Evolutionary conservation across 2,113 vertebrate genomes (phyloP).

Genomic region (Spilogale gracilis): DNA sequence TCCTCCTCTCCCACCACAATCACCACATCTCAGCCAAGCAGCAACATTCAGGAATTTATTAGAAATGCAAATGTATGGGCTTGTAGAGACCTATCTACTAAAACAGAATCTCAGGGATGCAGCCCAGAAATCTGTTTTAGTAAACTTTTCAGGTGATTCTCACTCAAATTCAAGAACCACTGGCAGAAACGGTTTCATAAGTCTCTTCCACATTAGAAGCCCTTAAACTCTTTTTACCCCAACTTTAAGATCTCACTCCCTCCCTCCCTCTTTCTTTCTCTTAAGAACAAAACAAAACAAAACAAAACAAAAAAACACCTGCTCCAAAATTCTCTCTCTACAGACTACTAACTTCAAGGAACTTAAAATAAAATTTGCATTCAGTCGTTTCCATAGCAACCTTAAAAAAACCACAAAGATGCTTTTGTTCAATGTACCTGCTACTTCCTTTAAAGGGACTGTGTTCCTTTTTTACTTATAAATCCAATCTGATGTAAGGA

Average conservation of each 20-base stretch:
- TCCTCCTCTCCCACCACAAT: neutral
- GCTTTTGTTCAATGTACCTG: slow-evolving; percentile 66
- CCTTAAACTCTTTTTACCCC: neutral
- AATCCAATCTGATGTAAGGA: slow-evolving; percentile 21
- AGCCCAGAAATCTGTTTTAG: neutral
- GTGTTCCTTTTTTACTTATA: slow-evolving; percentile 36
- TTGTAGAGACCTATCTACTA: neutral
- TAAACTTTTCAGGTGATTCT: neutral
- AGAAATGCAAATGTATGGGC: neutral
- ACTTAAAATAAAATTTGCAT: slow-evolving; percentile 65
- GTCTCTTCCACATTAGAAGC: neutral
- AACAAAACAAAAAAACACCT: neutral
- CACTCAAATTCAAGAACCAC: neutral
- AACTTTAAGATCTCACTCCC: neutral
- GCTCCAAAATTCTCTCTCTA: slow-evolving; percentile 22
- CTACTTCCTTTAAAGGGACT: slow-evolving; percentile 44
- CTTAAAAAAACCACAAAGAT: slow-evolving; percentile 63
- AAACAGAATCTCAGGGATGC: neutral
- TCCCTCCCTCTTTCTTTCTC: neutral
- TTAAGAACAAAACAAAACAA: neutral
- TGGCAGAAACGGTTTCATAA: neutral
- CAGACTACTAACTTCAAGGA: slow-evolving; percentile 53
- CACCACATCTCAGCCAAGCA: neutral
- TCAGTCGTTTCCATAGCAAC: slow-evolving; percentile 71
- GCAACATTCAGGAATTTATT: neutral